A percentile compares a stretch with the other conserved stretches of the same genome.
Conservation (phyloP, 2,797 vertebrate species). For the Strix occidentalis region DNA sequence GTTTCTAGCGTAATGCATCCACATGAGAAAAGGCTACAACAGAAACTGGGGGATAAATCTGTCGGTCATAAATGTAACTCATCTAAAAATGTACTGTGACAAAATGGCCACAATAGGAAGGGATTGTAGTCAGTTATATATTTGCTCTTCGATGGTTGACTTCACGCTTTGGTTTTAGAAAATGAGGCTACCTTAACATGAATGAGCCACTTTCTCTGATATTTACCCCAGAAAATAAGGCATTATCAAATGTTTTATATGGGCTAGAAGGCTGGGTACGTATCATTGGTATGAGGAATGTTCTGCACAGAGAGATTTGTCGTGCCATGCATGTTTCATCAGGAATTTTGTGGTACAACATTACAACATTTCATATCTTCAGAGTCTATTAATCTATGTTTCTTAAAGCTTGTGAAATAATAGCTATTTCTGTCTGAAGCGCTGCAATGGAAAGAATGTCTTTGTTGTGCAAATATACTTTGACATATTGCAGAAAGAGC, state of each 20-base stretch:
- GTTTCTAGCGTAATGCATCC: neutral
- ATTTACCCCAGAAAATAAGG: neutral
- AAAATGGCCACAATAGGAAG: neutral
- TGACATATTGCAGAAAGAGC: neutral
- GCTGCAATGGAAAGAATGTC: constrained; percentile 28
- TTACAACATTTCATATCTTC: constrained; percentile 10
- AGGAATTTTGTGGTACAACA: neutral
- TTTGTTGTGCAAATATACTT: constrained; percentile 20
- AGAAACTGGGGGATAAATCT: neutral
- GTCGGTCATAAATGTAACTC: neutral
- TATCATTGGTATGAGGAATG: neutral
- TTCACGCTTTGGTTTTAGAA: neutral
- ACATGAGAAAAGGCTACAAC: neutral
- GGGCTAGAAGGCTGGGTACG: neutral
- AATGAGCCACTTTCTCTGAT: neutral
- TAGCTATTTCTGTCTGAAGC: constrained; percentile 14
- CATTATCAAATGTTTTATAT: neutral
- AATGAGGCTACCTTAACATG: neutral
- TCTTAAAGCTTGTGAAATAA: constrained; percentile 39
- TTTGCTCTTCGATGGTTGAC: neutral
- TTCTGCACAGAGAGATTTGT: neutral
- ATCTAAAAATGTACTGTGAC: neutral
- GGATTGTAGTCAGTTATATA: neutral
- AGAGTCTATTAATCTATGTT: neutral
- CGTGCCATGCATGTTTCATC: neutral